Evolutionary conservation across 2,888 invertebrate genomes (phyloP).

Genomic region (Platycheirus albimanus): DNA sequence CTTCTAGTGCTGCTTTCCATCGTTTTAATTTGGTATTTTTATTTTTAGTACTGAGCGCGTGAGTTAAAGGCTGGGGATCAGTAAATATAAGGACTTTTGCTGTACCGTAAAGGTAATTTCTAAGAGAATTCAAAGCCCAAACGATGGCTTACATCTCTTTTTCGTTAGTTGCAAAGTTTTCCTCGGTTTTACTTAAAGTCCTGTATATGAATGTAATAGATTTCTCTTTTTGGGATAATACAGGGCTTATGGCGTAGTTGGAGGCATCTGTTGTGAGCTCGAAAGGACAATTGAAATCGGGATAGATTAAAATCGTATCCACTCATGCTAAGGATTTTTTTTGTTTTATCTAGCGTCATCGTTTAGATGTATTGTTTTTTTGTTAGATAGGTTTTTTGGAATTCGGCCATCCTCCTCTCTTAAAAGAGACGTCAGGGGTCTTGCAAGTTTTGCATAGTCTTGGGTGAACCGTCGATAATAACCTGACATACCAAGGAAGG

Average conservation of each 20-base stretch:
- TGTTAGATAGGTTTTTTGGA: conserved; percentile 18
- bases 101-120: background rate
- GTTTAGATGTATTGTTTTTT: conserved; percentile 1
- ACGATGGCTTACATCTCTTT: no score
- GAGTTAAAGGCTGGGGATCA: background rate
- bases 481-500: no score
- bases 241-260: conserved; percentile 22
- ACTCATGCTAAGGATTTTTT: background rate
- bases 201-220: conserved; percentile 9
- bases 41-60: background rate
- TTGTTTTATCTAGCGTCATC: background rate
- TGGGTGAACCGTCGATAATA: no score
- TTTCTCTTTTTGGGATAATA: conserved; percentile 1
- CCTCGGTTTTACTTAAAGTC: no score
- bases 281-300: conserved; percentile 12
- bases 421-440: background rate
- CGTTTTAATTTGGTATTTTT: background rate
- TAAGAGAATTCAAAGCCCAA: no score
- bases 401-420: conserved; percentile 51
- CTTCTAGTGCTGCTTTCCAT: conserved; percentile 27
- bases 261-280: conserved; percentile 37
- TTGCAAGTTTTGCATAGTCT: no score
- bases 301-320: conserved; percentile 10
- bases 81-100: conserved; percentile 7
- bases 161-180: no score